Percentiles rank a stretch among this genome's conserved stretches.
Conservation (phyloP, 2,113 vertebrate genomes). For the Hymenochirus boettgeri region DNA sequence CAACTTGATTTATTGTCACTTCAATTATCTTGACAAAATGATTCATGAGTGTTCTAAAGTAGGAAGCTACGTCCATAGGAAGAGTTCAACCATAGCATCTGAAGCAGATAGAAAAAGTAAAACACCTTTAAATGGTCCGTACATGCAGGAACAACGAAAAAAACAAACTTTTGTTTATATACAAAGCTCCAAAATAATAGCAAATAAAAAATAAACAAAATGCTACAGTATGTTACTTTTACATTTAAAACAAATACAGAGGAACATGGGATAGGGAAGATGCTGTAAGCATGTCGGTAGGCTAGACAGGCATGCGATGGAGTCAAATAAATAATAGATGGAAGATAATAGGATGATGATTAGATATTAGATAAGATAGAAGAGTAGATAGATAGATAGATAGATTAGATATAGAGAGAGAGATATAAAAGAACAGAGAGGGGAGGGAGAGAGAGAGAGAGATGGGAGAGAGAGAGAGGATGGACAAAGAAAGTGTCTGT, state of each 20-base stretch:
- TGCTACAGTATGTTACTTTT: not conserved
- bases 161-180: constrained; percentile 47
- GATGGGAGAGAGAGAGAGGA: too few relatives aligned
- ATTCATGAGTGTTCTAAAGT: constrained; percentile 47
- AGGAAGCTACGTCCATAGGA: constrained; percentile 50
- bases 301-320: too few relatives aligned
- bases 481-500: too few relatives aligned
- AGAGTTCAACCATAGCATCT: constrained; percentile 51
- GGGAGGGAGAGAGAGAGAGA: too few relatives aligned
- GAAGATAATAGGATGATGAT: too few relatives aligned
- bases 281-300: too few relatives aligned
- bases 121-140: constrained; percentile 60
- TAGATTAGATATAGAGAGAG: too few relatives aligned
- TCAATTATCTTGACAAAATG: constrained; percentile 58
- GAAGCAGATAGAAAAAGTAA: constrained; percentile 59
- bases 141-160: constrained; percentile 48
- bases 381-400: too few relatives aligned
- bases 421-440: too few relatives aligned
- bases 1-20: constrained; percentile 65
- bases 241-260: not conserved
- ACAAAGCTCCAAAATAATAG: constrained; percentile 31
- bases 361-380: too few relatives aligned
- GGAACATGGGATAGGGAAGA: too few relatives aligned
- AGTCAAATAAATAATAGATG: too few relatives aligned
- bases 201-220: constrained; percentile 40